Evolutionary conservation across 2,797 vertebrate species (phyloP), one percentile per base, ranked within the genome.

Genomic region (Chrysocyon brachyurus): DNA sequence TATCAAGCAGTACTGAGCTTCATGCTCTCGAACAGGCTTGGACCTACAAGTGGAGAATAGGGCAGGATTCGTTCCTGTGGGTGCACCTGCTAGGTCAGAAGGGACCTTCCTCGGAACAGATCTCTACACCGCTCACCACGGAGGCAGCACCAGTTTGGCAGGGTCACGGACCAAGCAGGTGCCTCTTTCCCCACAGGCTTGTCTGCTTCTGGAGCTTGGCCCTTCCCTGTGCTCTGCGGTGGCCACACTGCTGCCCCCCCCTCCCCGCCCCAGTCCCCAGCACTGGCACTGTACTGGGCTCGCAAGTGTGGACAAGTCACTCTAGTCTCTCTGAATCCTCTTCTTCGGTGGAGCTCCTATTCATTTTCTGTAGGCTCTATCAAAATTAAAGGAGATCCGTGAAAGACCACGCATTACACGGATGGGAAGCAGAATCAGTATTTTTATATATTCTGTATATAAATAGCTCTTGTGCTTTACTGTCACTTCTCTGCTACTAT

Each of bases 1-100:
- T 61, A 88, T 96, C 36, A 85, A 91, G 86, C 22, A 84, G 52
- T 40, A 95, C 0, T 26, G 79, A 91, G 93, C 14, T 70, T 90
- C 14, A 49, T n/a, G 78, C 75, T 68, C 21, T 90, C 22, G 78
- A 26, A 63, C 31, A 33, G 11, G 10, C 56, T 82, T 79, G 64
- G 36, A 87, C 87, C 64, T 31, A 63, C 64, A 57, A 75, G 21
- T 31, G 54, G 66, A 54, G 72, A 24, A 36, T 2, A 73, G 31
- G 28, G 28, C 70, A 36, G 57, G 46, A 63, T 54, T 49, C 73
- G n/a, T 40, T 92, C n/a, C 22, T 82, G 0, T 54, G 64, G 70
- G 54, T 66, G 61, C 12, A 57, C 56, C 33, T 86, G 10, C 40
- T 68, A 36, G 22, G 40, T 78, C 66, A 14, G 75, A 94, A 31